Percentiles rank a stretch among this genome's conserved stretches.
These are phyloP conservation scores for Clanis bilineata DNA, from an alignment of 2,888 invertebrate species.

Conservation along the genomic window DNA sequence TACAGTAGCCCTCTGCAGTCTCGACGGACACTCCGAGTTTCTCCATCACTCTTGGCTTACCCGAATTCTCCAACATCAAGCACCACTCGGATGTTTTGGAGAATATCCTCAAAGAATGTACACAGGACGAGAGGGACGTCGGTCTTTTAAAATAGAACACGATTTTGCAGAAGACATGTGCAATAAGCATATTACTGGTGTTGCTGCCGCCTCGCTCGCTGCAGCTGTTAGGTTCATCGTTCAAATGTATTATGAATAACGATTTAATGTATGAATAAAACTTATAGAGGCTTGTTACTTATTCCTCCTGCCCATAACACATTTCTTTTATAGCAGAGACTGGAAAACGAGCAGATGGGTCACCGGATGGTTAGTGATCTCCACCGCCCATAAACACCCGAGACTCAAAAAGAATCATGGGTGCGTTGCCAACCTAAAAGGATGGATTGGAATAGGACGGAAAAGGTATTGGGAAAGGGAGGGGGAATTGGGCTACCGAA, in stretches of 20 bases:
- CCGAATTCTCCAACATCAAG: slow-evolving; percentile 38
- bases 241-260: slow-evolving; percentile 28
- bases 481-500: no score
- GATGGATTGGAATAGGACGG: no score
- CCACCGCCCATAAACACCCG: no score
- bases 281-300: neutral
- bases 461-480: no score
- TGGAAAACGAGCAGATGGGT: no score
- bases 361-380: no score
- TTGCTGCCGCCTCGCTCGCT: slow-evolving; percentile 37
- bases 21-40: slow-evolving; percentile 48
- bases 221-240: slow-evolving; percentile 42
- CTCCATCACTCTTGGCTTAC: slow-evolving; percentile 44
- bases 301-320: no score
- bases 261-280: neutral
- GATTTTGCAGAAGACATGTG: slow-evolving; percentile 28
- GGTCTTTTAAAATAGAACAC: neutral
- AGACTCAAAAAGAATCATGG: no score
- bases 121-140: neutral
- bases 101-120: neutral
- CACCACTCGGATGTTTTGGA: slow-evolving; percentile 47
- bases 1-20: slow-evolving; percentile 47
- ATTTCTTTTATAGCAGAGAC: no score
- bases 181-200: slow-evolving; percentile 41
- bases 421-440: no score